Evolutionary conservation across 2,888 invertebrate genomes (phyloP).

Genomic region (Rhogogaster chlorosoma): DNA sequence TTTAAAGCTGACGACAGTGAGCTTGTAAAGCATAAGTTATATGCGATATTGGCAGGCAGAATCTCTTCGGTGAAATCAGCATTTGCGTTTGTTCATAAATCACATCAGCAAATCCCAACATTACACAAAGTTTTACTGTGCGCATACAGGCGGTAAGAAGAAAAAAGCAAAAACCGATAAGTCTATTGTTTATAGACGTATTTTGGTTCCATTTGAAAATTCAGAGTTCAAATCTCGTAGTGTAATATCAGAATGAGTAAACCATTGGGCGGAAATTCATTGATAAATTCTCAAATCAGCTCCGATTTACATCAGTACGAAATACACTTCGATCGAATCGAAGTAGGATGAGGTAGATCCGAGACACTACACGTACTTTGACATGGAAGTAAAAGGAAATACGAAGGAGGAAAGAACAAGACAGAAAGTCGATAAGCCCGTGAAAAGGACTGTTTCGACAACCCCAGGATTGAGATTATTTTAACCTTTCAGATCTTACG

Average conservation of each 20-base stretch:
- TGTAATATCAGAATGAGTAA: background rate
- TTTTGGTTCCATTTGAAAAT: background rate
- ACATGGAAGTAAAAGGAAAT: background rate
- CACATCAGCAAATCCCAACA: slow-evolving; percentile 28
- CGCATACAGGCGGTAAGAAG: background rate
- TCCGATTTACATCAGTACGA: background rate
- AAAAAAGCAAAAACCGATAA: background rate
- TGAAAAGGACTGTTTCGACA: slow-evolving; percentile 42
- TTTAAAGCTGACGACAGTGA: slow-evolving; percentile 4
- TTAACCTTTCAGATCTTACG: slow-evolving; percentile 43
- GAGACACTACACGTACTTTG: background rate
- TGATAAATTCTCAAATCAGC: background rate
- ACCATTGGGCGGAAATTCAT: background rate
- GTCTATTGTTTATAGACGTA: slow-evolving; percentile 12
- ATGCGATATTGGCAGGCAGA: slow-evolving; percentile 21
- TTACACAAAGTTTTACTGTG: slow-evolving; percentile 28
- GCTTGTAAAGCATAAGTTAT: slow-evolving; percentile 22
- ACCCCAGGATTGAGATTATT: slow-evolving; percentile 42
- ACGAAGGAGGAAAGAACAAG: background rate
- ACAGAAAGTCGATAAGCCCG: slow-evolving; percentile 32
- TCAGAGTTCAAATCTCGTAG: background rate
- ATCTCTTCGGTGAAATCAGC: slow-evolving; percentile 30
- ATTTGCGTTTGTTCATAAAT: slow-evolving; percentile 29
- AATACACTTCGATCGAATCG: background rate
- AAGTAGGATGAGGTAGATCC: background rate